Base-by-base conservation (phyloP, 2,888 invertebrate genomes). In the Metopia argyrocephala region DNA sequence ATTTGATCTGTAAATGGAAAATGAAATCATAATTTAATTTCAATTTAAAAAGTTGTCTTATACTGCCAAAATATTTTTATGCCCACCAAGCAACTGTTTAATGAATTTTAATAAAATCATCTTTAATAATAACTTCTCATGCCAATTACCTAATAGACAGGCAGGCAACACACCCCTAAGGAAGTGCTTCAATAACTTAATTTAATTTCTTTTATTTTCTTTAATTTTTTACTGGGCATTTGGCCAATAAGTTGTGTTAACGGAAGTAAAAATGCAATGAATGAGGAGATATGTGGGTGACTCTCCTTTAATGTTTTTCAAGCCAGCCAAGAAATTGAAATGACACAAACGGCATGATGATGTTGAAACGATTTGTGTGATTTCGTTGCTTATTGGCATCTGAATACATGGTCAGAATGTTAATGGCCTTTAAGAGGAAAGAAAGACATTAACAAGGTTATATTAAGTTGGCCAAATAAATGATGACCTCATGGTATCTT, bases 1-100 rank as follows among this genome's bases (percentile, higher is more conserved):
- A 91, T 96, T 96, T 89, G 94, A 94, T 87, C 96, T 94, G 92
- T 94, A 95, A 84, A 62, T 12, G 68, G 27, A 21, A 27, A 59
- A 21, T 48, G 3, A 38, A 21, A 45, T 31, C n/a, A 62, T n/a
- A 27, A 21, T 5, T 6, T 38, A 38, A 38, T 12, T 38, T 38
- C 38, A 38, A 38, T 38, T 38, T 38, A 38, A 38, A 18, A 45
- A n/a, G n/a, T n/a, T n/a, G n/a, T n/a, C 12, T 45, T 6, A 21
- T 7, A 12, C 15, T 62, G 45, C 54, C 62, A 20, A 64, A 52
- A 62, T 9, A 21, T 2, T 28, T 23, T 69, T 68, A 12, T 20
- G n/a, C 9, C 21, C 9, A 64, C 62, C 57, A 48, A 50, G 62
- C 59, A 0, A 15, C 65, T 56, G 2, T 6, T 46, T 3, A 6